Evolutionary conservation across 2,113 vertebrate species (phyloP).

Genomic region (Henicopernis longicauda): DNA sequence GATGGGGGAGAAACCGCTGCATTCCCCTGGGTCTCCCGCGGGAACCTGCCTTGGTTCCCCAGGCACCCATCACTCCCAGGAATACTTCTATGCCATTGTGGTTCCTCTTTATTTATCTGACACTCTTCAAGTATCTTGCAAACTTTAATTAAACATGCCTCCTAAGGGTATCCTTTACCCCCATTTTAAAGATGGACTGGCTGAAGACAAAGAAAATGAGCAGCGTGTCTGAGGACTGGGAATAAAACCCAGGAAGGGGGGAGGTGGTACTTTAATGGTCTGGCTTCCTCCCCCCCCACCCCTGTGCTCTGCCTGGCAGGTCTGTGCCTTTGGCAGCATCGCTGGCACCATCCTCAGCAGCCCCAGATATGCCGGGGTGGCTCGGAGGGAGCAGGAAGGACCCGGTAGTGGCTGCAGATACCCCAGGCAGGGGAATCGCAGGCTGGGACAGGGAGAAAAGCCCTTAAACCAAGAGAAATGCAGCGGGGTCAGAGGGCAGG

Average conservation of each 20-base stretch:
- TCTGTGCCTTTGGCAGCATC: not conserved
- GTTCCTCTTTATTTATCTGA: slow-evolving; percentile 18
- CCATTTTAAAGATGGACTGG: not conserved
- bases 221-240: not conserved
- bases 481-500: slow-evolving; percentile 21
- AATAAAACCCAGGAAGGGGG: not conserved
- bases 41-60: slow-evolving; percentile 35
- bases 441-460: not conserved
- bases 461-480: slow-evolving; percentile 51
- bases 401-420: fast-evolving
- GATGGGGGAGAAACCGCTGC: not conserved
- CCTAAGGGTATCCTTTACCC: not conserved
- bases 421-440: not conserved
- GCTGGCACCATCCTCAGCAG: fast-evolving
- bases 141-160: slow-evolving; percentile 48
- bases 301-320: not conserved
- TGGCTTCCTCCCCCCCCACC: fast-evolving
- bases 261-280: not conserved
- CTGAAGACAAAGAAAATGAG: slow-evolving; percentile 21
- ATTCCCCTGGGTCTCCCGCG: slow-evolving; percentile 31
- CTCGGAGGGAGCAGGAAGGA: not conserved
- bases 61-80: not conserved
- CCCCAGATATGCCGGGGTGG: not conserved
- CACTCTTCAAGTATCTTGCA: not conserved
- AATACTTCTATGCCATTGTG: not conserved